These are phyloP conservation scores for Bruchidius siliquastri DNA, from an alignment of 2,888 invertebrate genomes.

Conservation along the genomic window DNA sequence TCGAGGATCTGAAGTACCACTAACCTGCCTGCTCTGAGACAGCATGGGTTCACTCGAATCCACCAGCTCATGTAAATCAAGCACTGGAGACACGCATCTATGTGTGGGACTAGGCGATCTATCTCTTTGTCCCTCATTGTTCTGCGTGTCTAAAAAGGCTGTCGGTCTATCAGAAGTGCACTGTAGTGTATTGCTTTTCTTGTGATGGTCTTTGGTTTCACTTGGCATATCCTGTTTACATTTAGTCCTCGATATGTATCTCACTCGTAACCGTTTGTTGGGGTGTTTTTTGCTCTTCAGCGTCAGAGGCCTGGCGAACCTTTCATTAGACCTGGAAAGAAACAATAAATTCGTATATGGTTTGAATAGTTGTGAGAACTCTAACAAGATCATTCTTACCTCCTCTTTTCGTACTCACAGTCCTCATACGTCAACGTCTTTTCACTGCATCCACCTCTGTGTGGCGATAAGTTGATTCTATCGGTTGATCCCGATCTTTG, in stretches of 20 bases:
- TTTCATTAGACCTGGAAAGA: constrained; percentile 50
- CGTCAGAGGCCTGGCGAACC: constrained; percentile 59
- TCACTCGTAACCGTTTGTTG: constrained; percentile 28
- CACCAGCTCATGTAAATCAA: constrained; percentile 58
- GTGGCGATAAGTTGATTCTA: constrained; percentile 37
- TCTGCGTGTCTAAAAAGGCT: not conserved
- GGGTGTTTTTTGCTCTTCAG: constrained; percentile 52
- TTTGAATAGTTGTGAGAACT: no score
- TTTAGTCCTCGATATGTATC: constrained; percentile 28
- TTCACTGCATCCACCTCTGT: constrained; percentile 30
- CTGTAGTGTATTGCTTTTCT: constrained; percentile 10
- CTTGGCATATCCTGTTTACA: constrained; percentile 40
- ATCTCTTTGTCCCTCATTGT: constrained; percentile 39
- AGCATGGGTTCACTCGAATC: constrained; percentile 52
- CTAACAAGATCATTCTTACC: constrained; percentile 36
- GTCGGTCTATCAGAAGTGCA: not conserved
- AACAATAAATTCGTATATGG: not conserved
- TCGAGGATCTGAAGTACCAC: no score
- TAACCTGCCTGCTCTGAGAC: constrained; percentile 36
- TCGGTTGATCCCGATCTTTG: constrained; percentile 34
- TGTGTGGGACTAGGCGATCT: constrained; percentile 40
- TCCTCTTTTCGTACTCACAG: constrained; percentile 58
- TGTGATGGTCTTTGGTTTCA: constrained; percentile 15
- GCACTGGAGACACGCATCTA: constrained; percentile 41
- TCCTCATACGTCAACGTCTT: constrained; percentile 50